These are phyloP conservation scores for Anas capensis DNA, from an alignment of 2,797 vertebrate genomes.

Conservation along the genomic window DNA sequence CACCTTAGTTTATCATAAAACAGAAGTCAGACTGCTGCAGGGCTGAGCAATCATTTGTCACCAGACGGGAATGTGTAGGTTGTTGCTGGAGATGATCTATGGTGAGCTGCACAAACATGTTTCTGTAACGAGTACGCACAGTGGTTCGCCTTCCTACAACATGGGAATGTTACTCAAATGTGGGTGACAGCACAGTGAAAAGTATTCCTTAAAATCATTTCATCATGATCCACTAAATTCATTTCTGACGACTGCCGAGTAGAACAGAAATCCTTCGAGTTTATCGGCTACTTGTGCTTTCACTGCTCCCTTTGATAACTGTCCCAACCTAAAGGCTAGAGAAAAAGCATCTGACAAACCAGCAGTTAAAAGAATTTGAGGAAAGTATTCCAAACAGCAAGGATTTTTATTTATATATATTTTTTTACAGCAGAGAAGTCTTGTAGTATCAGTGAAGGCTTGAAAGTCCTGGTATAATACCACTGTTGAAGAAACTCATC, in stretches of 20 bases:
- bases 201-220: neutral
- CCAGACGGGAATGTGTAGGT: neutral
- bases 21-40: neutral
- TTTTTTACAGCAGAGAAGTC: neutral
- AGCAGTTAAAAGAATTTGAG: neutral
- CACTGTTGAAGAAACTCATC: neutral
- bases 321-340: neutral
- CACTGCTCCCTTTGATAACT: neutral
- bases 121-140: neutral
- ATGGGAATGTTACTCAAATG: neutral
- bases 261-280: neutral
- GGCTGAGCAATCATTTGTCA: slow-evolving; percentile 18
- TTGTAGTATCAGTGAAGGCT: neutral
- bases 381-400: neutral
- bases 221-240: neutral
- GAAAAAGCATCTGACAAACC: neutral
- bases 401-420: neutral
- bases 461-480: neutral
- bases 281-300: fast-evolving
- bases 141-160: neutral
- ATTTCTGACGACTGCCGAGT: neutral
- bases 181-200: neutral
- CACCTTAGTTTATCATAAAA: slow-evolving; percentile 48
- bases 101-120: neutral
- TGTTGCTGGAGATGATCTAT: neutral